Conservation (phyloP, 2,888 invertebrate species). For the Leptopterna dolabrata region DNA sequence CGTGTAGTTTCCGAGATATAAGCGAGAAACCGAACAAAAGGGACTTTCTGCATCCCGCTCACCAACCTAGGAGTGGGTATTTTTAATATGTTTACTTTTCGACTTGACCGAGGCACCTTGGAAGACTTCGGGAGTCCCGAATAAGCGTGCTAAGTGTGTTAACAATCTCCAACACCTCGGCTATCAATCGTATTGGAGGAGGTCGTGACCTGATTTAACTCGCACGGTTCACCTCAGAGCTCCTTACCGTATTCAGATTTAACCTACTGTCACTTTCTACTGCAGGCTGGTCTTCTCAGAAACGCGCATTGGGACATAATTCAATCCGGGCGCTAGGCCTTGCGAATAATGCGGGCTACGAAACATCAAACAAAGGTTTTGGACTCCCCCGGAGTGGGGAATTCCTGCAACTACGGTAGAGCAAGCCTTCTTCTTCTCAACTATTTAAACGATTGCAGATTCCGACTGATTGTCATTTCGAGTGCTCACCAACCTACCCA, state of each 20-base stretch:
- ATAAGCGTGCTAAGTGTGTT: too few relatives aligned
- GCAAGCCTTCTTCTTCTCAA: neutral
- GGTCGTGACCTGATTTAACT: neutral
- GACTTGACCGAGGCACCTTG: too few relatives aligned
- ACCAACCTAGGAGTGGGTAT: too few relatives aligned
- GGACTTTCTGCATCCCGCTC: too few relatives aligned
- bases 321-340: neutral
- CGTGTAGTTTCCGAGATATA: too few relatives aligned
- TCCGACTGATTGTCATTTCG: neutral
- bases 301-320: neutral
- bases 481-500: neutral
- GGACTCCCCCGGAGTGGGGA: neutral
- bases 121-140: too few relatives aligned
- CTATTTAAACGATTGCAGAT: neutral
- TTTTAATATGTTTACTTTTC: too few relatives aligned
- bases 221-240: neutral
- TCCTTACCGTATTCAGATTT: neutral
- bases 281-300: neutral
- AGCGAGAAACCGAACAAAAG: too few relatives aligned
- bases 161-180: too few relatives aligned
- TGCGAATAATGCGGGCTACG: neutral
- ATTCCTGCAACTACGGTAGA: neutral
- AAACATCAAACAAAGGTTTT: neutral
- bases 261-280: neutral
- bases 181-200: neutral